Conservation (phyloP, 2,797 vertebrate species). For the Clarias pachynema region DNA sequence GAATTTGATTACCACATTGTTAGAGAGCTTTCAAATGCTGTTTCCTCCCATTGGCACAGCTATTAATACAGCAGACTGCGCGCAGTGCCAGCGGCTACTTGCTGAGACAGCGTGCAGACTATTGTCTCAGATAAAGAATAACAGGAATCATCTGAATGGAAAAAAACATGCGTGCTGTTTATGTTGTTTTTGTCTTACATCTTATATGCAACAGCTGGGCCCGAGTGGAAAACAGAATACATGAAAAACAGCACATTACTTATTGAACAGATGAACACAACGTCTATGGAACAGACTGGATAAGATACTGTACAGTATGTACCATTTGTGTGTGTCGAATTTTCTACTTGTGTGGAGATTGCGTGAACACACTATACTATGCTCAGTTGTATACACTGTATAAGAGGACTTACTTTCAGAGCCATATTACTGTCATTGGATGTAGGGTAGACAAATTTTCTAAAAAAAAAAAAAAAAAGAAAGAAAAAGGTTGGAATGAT, state of each 20-base stretch:
- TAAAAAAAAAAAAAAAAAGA: no score
- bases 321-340: not conserved
- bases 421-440: not conserved
- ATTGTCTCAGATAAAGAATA: conserved; percentile 52
- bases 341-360: not conserved
- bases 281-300: not conserved
- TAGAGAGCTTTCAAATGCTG: conserved; percentile 27
- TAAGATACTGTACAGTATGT: not conserved
- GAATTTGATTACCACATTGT: conserved; percentile 44
- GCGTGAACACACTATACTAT: not conserved
- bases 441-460: not conserved
- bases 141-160: conserved; percentile 48
- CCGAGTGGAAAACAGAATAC: not conserved
- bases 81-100: conserved; percentile 29
- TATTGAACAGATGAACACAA: not conserved
- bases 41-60: conserved; percentile 20
- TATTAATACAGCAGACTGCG: conserved; percentile 35
- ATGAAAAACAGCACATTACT: conserved; percentile 14
- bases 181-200: conserved; percentile 30
- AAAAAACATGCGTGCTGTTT: conserved; percentile 30
- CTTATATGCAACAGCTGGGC: conserved; percentile 16
- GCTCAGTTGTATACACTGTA: not conserved
- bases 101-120: conserved; percentile 18
- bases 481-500: not conserved
- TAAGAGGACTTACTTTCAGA: not conserved